Evolutionary conservation across 2,113 vertebrate species (phyloP).

Genomic region (Anoura caudifer): DNA sequence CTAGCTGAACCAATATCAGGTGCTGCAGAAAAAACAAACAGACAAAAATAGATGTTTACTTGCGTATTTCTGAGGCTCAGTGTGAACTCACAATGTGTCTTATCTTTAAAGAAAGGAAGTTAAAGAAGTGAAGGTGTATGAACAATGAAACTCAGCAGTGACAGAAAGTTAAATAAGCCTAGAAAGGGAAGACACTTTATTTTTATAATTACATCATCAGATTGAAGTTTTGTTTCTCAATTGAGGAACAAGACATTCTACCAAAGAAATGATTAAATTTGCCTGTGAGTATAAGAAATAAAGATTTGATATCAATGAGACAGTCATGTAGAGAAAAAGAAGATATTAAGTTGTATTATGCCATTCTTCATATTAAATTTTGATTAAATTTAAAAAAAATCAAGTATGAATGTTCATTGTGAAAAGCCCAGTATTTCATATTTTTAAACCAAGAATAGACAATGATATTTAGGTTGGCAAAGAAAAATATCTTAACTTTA

Average conservation of each 20-base stretch:
- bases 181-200: not conserved
- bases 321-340: not conserved
- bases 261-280: not conserved
- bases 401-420: not conserved
- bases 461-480: not conserved
- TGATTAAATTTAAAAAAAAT: conserved; percentile 24
- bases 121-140: not conserved
- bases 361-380: conserved; percentile 24
- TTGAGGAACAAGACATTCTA: not conserved
- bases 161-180: not conserved
- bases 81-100: not conserved
- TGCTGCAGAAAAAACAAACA: not conserved
- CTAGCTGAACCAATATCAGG: not conserved
- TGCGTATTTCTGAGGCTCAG: not conserved
- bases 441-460: conserved; percentile 12
- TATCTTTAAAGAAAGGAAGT: conserved; percentile 29
- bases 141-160: not conserved
- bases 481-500: not conserved
- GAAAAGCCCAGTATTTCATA: not conserved
- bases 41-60: not conserved
- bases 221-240: not conserved
- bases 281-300: not conserved
- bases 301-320: not conserved
- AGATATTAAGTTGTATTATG: not conserved
- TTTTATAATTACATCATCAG: not conserved